Conservation (phyloP, 2,113 vertebrate species). For the Gymnogyps californianus region DNA sequence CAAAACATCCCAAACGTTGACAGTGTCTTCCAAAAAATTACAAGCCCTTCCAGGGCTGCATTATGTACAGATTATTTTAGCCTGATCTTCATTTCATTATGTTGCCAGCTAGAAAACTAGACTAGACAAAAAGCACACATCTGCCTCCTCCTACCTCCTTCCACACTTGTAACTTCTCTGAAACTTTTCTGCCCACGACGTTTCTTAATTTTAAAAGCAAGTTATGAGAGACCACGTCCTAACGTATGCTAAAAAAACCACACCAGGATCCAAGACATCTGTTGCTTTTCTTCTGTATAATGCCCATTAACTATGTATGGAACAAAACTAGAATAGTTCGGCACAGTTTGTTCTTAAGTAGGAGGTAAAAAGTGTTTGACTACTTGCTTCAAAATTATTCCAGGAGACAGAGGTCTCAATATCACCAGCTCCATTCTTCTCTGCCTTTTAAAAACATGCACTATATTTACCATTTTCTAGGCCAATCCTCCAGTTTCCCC, state of each 20-base stretch:
- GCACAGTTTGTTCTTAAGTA: conserved; percentile 16
- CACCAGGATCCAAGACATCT: neutral
- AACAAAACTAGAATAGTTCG: neutral
- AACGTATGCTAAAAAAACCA: neutral
- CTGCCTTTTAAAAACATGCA: neutral
- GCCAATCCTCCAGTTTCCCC: neutral
- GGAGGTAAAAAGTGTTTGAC: neutral
- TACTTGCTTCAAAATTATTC: neutral
- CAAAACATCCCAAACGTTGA: neutral
- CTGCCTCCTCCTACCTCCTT: conserved; percentile 20
- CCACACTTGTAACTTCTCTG: neutral
- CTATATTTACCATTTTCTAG: neutral
- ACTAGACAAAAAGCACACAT: neutral
- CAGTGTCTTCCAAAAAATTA: neutral
- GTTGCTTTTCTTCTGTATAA: neutral
- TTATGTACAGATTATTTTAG: neutral
- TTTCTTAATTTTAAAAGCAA: conserved; percentile 2
- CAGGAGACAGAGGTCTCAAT: neutral
- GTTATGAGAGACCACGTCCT: neutral
- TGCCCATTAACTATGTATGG: neutral
- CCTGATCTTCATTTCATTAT: neutral
- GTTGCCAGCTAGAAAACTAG: neutral
- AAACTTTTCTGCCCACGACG: neutral
- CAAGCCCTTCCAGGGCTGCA: neutral
- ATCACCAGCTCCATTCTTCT: neutral